A percentile compares a stretch with the other conserved stretches of the same genome.
phyloP scores from a whole-genome alignment of 2,113 vertebrate species.

The Clarias batrachus region DNA sequence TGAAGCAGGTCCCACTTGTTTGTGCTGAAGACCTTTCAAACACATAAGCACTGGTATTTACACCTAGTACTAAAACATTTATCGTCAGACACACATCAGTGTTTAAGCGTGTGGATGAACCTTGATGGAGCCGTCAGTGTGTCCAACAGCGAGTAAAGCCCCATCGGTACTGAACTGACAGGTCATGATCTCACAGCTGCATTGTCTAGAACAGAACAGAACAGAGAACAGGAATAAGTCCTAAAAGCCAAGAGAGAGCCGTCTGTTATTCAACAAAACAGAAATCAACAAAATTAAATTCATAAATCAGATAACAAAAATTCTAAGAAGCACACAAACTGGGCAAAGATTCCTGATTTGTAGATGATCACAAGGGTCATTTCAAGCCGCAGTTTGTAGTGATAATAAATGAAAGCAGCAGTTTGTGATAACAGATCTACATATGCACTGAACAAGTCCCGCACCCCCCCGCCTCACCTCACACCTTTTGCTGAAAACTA shows the following conservation, averaged over 20 bases:
- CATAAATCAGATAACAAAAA: not conserved
- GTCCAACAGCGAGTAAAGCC: constrained; percentile 58
- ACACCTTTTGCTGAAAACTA: not conserved
- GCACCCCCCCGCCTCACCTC: not conserved
- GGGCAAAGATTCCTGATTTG: not conserved
- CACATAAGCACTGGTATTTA: not conserved
- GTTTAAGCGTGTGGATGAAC: constrained; percentile 40
- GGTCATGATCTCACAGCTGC: constrained; percentile 57
- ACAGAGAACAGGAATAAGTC: not conserved
- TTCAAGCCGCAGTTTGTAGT: not conserved
- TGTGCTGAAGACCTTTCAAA: constrained; percentile 47
- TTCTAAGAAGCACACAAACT: not conserved
- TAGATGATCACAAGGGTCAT: not conserved
- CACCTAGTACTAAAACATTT: no score
- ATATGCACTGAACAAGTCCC: not conserved
- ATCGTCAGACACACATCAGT: not conserved
- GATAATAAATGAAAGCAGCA: not conserved
- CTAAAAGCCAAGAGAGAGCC: not conserved
- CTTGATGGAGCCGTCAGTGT: constrained; percentile 61
- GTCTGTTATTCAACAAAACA: not conserved
- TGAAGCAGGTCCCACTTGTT: constrained; percentile 37
- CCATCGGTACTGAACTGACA: constrained; percentile 65
- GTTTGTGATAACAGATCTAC: not conserved
- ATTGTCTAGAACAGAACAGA: constrained; percentile 55
- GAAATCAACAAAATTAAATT: not conserved